These are phyloP conservation scores for Prenolepis imparis DNA, from an alignment of 2,888 invertebrate genomes.

Conservation along the genomic window DNA sequence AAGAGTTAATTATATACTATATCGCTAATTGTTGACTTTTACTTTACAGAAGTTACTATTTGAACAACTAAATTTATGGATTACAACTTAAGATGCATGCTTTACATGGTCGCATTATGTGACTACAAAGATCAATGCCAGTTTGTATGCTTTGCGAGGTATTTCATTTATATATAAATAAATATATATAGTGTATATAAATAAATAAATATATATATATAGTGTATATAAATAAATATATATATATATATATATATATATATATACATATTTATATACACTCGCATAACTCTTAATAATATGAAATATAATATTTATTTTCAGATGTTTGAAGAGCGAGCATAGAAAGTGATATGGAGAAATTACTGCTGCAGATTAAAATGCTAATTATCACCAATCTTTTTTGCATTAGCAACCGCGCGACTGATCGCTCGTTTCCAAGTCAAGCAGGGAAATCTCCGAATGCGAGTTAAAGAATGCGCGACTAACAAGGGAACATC, in stretches of 20 bases:
- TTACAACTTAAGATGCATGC: neutral
- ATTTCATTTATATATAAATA: slow-evolving; percentile 9
- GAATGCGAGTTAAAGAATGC: slow-evolving; percentile 8
- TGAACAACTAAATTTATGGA: neutral
- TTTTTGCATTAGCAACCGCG: slow-evolving; percentile 30
- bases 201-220: neutral
- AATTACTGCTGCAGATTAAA: slow-evolving; percentile 26
- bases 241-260: neutral
- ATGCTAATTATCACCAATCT: slow-evolving; percentile 30
- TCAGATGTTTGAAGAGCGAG: neutral
- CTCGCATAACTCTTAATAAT: neutral
- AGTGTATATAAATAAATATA: neutral
- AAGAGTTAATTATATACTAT: neutral
- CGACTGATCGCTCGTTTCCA: slow-evolving; percentile 45
- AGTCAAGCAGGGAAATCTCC: slow-evolving; percentile 36
- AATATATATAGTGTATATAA: neutral
- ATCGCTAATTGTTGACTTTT: slow-evolving; percentile 21
- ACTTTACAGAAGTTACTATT: slow-evolving; percentile 1
- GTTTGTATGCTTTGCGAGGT: neutral
- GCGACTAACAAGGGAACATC: slow-evolving; percentile 26
- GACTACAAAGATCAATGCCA: neutral
- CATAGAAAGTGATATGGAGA: slow-evolving; percentile 44
- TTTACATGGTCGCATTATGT: neutral
- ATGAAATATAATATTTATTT: neutral
- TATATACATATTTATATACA: neutral